Evolutionary conservation across 2,888 invertebrate genomes (phyloP).

Genomic region (Cephonodes hylas): DNA sequence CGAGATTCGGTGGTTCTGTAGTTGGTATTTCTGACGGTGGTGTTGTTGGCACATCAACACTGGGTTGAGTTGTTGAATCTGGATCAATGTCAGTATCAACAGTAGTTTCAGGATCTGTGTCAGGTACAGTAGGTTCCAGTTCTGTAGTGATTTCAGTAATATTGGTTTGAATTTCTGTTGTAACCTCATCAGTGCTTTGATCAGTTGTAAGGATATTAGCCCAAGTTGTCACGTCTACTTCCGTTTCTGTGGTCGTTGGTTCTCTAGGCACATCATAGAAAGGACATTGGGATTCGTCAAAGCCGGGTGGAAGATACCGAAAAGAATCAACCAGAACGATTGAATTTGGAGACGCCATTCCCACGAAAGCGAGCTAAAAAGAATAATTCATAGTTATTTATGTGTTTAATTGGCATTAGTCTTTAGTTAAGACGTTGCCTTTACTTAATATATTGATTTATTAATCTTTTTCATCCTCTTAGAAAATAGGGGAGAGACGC

Average conservation of each 20-base stretch:
- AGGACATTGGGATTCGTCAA: conserved; percentile 26
- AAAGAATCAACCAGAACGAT: conserved; percentile 40
- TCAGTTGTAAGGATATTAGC: neutral
- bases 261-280: conserved; percentile 26
- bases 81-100: neutral
- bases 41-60: neutral
- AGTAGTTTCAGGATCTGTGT: neutral
- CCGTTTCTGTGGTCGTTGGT: conserved; percentile 1
- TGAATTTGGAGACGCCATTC: conserved; percentile 26
- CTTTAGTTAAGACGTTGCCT: no score
- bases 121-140: neutral
- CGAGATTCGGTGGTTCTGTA: neutral
- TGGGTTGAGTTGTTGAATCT: neutral
- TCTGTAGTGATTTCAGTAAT: conserved; percentile 1
- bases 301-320: conserved; percentile 32
- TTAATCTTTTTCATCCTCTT: no score
- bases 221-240: neutral
- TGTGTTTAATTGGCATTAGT: no score
- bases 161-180: neutral
- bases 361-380: conserved; percentile 39
- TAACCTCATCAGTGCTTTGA: neutral
- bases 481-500: no score
- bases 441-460: no score
- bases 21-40: neutral
- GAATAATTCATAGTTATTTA: conserved; percentile 1